Base-by-base conservation (phyloP, 1,140 invertebrate species). In the Phocides pigmalion region DNA sequence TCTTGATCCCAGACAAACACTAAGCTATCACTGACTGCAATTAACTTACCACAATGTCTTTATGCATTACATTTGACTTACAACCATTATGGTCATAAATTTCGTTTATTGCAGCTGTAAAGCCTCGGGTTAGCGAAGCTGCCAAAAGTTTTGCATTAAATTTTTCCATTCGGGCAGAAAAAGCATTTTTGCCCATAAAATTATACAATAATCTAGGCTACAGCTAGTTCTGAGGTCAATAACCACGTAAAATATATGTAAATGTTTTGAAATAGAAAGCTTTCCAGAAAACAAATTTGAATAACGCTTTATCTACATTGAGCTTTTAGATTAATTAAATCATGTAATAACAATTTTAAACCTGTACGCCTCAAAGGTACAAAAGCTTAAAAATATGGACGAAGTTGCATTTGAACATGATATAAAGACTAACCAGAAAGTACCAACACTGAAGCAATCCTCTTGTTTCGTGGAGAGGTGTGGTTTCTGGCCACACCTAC, bases 81-180 rank as follows among this genome's bases (percentile, higher is more conserved):
- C 19, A 41, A 25, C 35, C 42, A 44, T 44, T 19, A n/a, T 12
- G 4, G 17, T n/a, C 19, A 56, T 56, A 56, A 56, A 56, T 56
- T 44, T 8, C 17, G n/a, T 56, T 56, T 56, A 56, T 56, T 56
- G 39, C 32, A 56, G 16, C 39, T 44, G 22, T 37, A 54, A 44
- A 42, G 20, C 11, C 51, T 42, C 37, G 20, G 22, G 51, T 44
- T 42, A 2, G 39, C 28, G 4, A 14, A 25, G 20, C 39, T 28
- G 53, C 53, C 53, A 56, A 44, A 56, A 56, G n/a, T 56, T 56
- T 20, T 16, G 53, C 53, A 56, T 56, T 44, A 56, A 58, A 58
- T 58, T 58, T 28, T 58, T 58, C 39, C 53, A 16, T 44, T 42
- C 14, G 39, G 14, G 53, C 39, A 28, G 37, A 58, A 44, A 42